Base-by-base conservation (phyloP, 2,888 invertebrate genomes). In the Dynastes maya region DNA sequence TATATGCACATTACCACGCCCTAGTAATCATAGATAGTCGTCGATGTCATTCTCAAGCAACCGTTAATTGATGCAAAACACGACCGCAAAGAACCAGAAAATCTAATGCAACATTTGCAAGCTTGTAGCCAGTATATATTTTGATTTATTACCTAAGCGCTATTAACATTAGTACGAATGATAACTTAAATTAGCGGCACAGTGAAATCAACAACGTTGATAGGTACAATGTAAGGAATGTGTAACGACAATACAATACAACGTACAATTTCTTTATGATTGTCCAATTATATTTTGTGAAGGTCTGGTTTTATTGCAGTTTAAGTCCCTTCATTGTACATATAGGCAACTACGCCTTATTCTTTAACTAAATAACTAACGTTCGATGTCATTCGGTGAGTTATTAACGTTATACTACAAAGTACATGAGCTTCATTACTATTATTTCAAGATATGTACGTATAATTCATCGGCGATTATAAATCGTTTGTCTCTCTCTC, bases 381-480 rank as follows among this genome's bases (percentile, higher is more conserved):
- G 61, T 16, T 61, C 11, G 9, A 65, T 40, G 65, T 40, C 65
- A 40, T 65, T 32, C 65, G 32, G 32, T 65, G 16, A 65, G n/a
- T 65, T 32, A 65, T 37, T 65, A 40, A n/a, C 2, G 65, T 16
- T 40, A 32, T 40, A 40, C 13, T 65, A 32, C n/a, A 6, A 32
- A 2, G 16, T 13, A 4, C 13, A n/a, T 8, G 37, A n/a, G 37
- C 40, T 65, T 32, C 65, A 9, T 22, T 40, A 16, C 40, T 37
- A 32, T 65, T 65, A 40, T n/a, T 65, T 65, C 11, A 27, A 63
- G 13, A 40, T 65, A 65, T 3, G 32, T 65, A 65, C n/a, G 32
- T 65, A 65, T 63, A 63, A 63, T 63, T 63, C 63, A 63, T 40
- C 11, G 6, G 13, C 32, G 37, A 65, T 65, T 65, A 65, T 32